Conservation (phyloP, 2,113 vertebrate genomes). For the Lagopus leucura region DNA sequence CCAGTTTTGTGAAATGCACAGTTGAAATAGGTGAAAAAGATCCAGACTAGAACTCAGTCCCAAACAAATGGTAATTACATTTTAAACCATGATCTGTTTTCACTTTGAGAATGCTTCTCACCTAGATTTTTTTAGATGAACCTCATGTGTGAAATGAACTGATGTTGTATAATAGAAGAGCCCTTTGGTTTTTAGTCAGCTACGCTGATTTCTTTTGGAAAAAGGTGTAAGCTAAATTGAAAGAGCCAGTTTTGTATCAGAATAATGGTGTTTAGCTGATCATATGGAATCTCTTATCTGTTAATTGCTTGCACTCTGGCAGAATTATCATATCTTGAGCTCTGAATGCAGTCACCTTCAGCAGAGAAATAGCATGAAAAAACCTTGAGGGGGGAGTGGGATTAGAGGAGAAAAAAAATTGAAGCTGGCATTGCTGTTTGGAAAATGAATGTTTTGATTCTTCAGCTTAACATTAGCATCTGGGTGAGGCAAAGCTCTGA, state of each 20-base stretch:
- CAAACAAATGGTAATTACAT: not conserved
- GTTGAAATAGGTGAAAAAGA: not conserved
- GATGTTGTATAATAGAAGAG: not conserved
- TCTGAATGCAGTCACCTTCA: not conserved
- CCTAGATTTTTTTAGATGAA: not conserved
- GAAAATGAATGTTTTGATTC: slow-evolving; percentile 16
- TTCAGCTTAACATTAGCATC: not conserved
- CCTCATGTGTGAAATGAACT: not conserved
- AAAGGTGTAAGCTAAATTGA: not conserved
- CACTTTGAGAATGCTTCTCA: not conserved
- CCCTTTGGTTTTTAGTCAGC: not conserved
- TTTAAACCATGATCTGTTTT: not conserved
- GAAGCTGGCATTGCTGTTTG: not conserved
- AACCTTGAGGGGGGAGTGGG: not conserved
- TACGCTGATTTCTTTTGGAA: not conserved
- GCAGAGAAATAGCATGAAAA: not conserved
- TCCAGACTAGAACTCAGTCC: not conserved
- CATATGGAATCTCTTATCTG: not conserved
- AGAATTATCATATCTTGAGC: not conserved
- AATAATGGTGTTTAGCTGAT: not conserved
- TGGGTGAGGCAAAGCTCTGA: not conserved
- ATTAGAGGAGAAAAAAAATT: not conserved
- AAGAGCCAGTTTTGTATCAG: not conserved
- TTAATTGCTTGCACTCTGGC: not conserved
- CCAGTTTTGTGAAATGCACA: not conserved